These are phyloP conservation scores for Melanotaenia nigrans DNA, from an alignment of 2,797 vertebrate genomes.

Conservation along the genomic window DNA sequence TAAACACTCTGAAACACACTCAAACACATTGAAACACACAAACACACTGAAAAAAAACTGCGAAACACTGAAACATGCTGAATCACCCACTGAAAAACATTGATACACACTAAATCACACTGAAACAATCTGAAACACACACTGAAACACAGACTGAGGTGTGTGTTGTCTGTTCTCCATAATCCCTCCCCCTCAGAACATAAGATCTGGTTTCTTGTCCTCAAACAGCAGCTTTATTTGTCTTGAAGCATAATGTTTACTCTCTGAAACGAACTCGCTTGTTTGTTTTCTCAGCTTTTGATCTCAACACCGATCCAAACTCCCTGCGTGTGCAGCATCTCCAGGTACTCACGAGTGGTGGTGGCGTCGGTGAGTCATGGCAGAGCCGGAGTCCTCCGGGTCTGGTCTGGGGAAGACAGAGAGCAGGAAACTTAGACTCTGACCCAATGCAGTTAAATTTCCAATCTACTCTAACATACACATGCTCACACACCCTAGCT, in stretches of 20 bases:
- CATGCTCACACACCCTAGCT: slow-evolving; percentile 64
- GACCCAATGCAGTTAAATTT: slow-evolving; percentile 38
- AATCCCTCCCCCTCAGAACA: neutral
- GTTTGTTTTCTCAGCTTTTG: neutral
- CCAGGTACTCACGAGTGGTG: slow-evolving; percentile 90
- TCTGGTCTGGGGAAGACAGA: slow-evolving; percentile 68
- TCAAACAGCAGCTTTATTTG: neutral
- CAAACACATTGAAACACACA: too few relatives aligned
- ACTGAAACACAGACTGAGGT: too few relatives aligned
- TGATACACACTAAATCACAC: too few relatives aligned
- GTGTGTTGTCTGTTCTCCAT: neutral
- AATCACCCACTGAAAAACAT: too few relatives aligned
- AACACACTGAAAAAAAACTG: too few relatives aligned
- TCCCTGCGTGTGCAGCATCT: slow-evolving; percentile 46
- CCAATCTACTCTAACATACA: slow-evolving; percentile 23
- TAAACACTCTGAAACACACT: too few relatives aligned
- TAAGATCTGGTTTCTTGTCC: neutral
- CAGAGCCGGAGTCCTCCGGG: slow-evolving; percentile 58
- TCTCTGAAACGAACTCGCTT: neutral
- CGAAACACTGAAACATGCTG: too few relatives aligned
- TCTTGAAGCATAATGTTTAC: neutral
- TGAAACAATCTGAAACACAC: too few relatives aligned
- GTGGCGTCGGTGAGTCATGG: slow-evolving; percentile 89
- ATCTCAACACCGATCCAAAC: neutral
- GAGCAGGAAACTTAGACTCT: slow-evolving; percentile 59